A percentile compares a stretch with the other conserved stretches of the same genome.
These are phyloP conservation scores for Dendropsophus ebraccatus DNA, from an alignment of 2,113 vertebrate genomes.

Conservation along the genomic window DNA sequence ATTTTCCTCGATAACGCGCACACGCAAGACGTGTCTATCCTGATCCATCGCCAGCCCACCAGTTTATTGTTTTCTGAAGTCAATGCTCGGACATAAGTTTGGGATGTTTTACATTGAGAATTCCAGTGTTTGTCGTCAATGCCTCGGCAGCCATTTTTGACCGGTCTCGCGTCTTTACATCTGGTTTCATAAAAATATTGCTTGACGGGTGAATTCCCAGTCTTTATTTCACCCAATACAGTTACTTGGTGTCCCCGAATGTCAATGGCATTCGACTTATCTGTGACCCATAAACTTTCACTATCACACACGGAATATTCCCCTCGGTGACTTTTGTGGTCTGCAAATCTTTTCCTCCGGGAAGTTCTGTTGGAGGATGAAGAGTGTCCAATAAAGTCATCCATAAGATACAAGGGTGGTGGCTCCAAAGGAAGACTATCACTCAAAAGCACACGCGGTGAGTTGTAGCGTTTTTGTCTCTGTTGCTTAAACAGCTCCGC, in stretches of 20 bases:
- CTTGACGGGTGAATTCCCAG: constrained; percentile 82
- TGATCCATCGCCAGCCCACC: constrained; percentile 94
- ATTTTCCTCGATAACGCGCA: constrained; percentile 94
- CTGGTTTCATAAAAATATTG: constrained; percentile 97
- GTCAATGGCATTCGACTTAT: constrained; percentile 90
- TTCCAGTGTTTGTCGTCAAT: constrained; percentile 99
- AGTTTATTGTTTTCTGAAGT: constrained; percentile 82
- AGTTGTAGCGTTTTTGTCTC: constrained; percentile 89
- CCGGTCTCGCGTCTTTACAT: constrained; percentile 83
- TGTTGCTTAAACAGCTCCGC: constrained; percentile 86
- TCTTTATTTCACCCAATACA: constrained; percentile 88
- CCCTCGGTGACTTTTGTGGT: constrained; percentile 89
- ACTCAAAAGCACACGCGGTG: constrained; percentile 90
- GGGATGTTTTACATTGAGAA: constrained; percentile 96
- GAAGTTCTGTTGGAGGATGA: constrained; percentile 81
- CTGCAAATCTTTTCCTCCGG: constrained; percentile 83
- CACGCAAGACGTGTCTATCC: constrained; percentile 96
- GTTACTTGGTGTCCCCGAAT: constrained; percentile 84
- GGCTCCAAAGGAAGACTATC: constrained; percentile 87
- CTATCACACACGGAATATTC: constrained; percentile 98
- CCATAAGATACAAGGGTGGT: constrained; percentile 85
- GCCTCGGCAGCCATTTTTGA: constrained; percentile 88
- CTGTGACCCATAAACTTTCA: constrained; percentile 91
- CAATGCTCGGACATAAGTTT: constrained; percentile 92
- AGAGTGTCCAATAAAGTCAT: constrained; percentile 81